Evolutionary conservation across 2,888 invertebrate species (phyloP).

Genomic region (Cephus runcator): DNA sequence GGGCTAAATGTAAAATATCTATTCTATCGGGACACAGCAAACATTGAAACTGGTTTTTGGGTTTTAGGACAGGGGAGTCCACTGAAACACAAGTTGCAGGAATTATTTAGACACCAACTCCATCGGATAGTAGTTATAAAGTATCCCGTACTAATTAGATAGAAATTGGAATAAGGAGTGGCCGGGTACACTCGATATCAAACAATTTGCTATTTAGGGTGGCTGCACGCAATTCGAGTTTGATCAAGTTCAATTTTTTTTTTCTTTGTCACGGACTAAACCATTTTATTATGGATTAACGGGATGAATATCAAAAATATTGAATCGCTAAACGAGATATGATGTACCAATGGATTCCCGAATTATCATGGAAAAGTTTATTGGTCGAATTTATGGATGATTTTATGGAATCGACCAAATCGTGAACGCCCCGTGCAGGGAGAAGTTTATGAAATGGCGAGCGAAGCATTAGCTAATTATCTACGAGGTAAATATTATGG

Average conservation of each 20-base stretch:
- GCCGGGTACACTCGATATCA: background rate
- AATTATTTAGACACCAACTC: conserved; percentile 37
- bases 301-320: background rate
- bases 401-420: background rate
- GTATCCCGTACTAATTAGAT: background rate
- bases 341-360: background rate
- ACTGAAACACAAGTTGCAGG: conserved; percentile 48
- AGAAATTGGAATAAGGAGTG: background rate
- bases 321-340: background rate
- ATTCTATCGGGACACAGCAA: conserved; percentile 62
- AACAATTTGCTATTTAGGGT: background rate
- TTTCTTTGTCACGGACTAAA: background rate
- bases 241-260: background rate
- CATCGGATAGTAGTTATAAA: conserved; percentile 16
- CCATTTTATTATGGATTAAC: background rate
- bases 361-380: background rate
- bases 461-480: conserved; percentile 36
- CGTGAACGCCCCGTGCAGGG: conserved; percentile 8
- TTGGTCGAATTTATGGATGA: background rate
- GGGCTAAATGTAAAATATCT: conserved; percentile 52
- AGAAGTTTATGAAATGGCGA: conserved; percentile 27
- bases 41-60: conserved; percentile 56
- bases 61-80: conserved; percentile 47
- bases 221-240: background rate
- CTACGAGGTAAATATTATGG: conserved; percentile 28